Percentiles rank a stretch among this genome's conserved stretches.
Conservation (phyloP, 2,797 vertebrate genomes). For the Acipenser ruthenus region DNA sequence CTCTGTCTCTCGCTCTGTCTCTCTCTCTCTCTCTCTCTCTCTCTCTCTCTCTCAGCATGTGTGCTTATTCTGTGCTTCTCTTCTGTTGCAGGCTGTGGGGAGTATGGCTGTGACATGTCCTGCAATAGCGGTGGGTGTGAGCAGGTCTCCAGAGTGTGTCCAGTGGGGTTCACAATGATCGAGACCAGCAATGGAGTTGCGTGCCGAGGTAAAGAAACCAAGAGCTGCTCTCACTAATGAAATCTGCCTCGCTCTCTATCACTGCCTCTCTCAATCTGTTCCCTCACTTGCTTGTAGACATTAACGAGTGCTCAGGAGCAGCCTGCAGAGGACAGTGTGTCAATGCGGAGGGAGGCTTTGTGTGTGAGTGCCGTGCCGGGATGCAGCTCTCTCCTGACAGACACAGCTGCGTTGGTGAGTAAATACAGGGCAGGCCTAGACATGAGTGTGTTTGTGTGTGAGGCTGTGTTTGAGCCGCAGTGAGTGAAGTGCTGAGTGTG, state of each 20-base stretch:
- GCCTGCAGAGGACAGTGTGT: too few species aligned
- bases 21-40: too few species aligned
- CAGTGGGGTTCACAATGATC: constrained; percentile 56
- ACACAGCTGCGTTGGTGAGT: too few species aligned
- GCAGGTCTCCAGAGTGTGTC: constrained; percentile 63
- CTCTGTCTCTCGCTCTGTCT: too few species aligned
- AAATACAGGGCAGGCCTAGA: too few species aligned
- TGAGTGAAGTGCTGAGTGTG: neutral
- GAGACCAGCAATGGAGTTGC: constrained; percentile 55
- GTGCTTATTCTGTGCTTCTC: neutral
- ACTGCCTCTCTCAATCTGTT: too few species aligned
- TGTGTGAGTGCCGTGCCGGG: too few species aligned
- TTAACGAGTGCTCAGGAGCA: too few species aligned
- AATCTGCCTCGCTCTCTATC: neutral
- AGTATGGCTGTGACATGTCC: constrained; percentile 60
- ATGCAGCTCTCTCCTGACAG: too few species aligned
- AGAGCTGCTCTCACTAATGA: neutral
- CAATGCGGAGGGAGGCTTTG: too few species aligned
- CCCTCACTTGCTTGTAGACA: too few species aligned
- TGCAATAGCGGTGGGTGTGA: constrained; percentile 65
- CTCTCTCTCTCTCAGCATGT: too few species aligned
- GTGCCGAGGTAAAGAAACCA: constrained; percentile 49
- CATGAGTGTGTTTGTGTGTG: neutral
- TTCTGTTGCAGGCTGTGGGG: constrained; percentile 37
- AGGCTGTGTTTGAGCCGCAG: neutral